Conservation (phyloP, 2,113 vertebrate genomes). For the Lophura nycthemera region DNA sequence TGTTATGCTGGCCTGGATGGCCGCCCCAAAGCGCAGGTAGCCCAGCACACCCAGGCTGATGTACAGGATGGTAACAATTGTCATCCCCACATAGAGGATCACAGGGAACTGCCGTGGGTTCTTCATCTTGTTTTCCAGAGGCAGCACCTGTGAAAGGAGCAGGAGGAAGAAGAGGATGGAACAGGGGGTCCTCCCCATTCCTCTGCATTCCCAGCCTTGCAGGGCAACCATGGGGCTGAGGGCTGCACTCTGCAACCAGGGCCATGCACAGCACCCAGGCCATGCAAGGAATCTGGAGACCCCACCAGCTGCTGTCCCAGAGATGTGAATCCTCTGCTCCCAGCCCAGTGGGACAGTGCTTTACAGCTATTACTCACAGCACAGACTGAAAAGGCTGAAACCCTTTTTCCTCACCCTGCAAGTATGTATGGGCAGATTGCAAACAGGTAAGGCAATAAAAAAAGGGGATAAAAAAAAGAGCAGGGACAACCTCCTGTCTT, state of each 20-base stretch:
- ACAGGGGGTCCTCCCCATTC: fast-evolving
- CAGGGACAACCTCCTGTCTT: background rate
- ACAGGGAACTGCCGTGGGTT: slow-evolving; percentile 83
- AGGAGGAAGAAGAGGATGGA: background rate
- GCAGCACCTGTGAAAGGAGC: slow-evolving; percentile 84
- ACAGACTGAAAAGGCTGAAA: background rate
- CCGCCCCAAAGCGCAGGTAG: slow-evolving; percentile 87
- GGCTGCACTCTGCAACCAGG: background rate
- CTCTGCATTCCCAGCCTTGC: background rate
- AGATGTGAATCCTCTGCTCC: background rate
- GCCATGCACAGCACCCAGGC: background rate
- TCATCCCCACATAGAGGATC: slow-evolving; percentile 92
- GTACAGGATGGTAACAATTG: slow-evolving; percentile 87
- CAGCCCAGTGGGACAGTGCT: background rate
- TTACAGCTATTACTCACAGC: background rate
- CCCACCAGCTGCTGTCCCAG: background rate
- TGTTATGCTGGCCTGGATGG: slow-evolving; percentile 89
- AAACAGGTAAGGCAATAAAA: background rate
- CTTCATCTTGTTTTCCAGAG: slow-evolving; percentile 98
- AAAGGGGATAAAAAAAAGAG: background rate
- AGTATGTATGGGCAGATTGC: background rate
- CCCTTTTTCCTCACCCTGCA: background rate
- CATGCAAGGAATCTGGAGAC: background rate
- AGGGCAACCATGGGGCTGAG: background rate
- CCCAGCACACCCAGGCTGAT: slow-evolving; percentile 90